phyloP scores from a whole-genome alignment of 1,140 invertebrate genomes.

The Pseudomyrmex pallidus region DNA sequence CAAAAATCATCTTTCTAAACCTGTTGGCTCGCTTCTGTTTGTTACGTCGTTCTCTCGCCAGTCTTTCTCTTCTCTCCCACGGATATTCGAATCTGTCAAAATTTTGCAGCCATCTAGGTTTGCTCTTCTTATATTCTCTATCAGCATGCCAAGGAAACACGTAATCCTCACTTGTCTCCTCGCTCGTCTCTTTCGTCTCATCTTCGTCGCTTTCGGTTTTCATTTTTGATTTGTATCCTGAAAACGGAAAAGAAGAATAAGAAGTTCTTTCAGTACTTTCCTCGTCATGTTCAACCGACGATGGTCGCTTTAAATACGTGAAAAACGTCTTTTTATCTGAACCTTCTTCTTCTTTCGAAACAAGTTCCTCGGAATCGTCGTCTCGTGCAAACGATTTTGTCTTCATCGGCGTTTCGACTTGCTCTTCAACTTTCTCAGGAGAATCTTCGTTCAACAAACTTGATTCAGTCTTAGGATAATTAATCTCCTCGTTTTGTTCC shows the following conservation, averaged over 20 bases:
- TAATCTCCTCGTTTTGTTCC: conserved; percentile 12
- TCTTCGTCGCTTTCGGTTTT: conserved; percentile 64
- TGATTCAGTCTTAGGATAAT: neutral
- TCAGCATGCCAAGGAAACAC: conserved; percentile 77
- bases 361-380: conserved; percentile 15
- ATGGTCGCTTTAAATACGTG: conserved; percentile 72
- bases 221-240: conserved; percentile 42
- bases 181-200: conserved; percentile 53
- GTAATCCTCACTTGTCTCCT: conserved; percentile 70
- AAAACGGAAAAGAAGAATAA: conserved; percentile 78
- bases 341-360: conserved; percentile 44
- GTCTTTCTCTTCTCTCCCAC: conserved; percentile 78
- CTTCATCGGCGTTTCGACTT: conserved; percentile 44
- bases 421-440: conserved; percentile 35
- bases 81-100: conserved; percentile 76
- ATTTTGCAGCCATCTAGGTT: neutral
- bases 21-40: conserved; percentile 17
- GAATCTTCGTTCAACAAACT: conserved; percentile 38
- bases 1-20: neutral
- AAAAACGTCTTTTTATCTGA: conserved; percentile 61
- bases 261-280: conserved; percentile 79
- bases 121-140: conserved; percentile 61
- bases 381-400: conserved; percentile 52
- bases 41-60: conserved; percentile 61
- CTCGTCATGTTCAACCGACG: conserved; percentile 78